phyloP scores from a whole-genome alignment of 1,140 invertebrate genomes.

The Grapholita molesta region DNA sequence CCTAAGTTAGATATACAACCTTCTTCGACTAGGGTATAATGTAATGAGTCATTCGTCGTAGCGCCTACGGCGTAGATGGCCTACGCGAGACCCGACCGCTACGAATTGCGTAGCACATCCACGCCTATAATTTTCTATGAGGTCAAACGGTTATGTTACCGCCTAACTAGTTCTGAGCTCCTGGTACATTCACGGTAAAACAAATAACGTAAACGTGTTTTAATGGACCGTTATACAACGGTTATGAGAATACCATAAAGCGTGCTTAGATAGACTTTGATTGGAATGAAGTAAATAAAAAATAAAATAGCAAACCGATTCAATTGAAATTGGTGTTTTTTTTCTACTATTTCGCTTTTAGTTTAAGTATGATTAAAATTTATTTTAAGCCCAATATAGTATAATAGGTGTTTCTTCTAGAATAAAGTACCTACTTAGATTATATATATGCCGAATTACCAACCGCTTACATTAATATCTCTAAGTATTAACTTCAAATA shows the following conservation, averaged over 20 bases:
- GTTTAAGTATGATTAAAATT: no score
- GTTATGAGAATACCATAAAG: neutral
- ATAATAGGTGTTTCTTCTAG: no score
- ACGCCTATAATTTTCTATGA: neutral
- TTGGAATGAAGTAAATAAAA: no score
- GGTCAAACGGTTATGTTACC: neutral
- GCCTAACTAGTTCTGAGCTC: neutral
- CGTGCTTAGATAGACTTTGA: neutral
- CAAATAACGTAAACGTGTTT: neutral
- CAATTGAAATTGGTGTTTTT: no score
- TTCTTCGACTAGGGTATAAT: neutral
- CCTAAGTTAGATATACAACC: neutral
- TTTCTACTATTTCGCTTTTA: no score
- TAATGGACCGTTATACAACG: neutral
- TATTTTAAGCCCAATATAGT: no score
- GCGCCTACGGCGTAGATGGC: neutral
- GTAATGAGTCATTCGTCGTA: neutral
- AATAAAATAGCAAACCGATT: no score
- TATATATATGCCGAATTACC: no score
- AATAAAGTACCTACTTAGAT: no score
- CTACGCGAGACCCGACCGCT: neutral
- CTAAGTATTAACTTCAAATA: no score
- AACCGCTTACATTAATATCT: no score
- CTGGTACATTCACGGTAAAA: neutral
- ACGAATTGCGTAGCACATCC: neutral